Conservation (phyloP, 2,113 vertebrate species). For the Brachyistius frenatus region DNA sequence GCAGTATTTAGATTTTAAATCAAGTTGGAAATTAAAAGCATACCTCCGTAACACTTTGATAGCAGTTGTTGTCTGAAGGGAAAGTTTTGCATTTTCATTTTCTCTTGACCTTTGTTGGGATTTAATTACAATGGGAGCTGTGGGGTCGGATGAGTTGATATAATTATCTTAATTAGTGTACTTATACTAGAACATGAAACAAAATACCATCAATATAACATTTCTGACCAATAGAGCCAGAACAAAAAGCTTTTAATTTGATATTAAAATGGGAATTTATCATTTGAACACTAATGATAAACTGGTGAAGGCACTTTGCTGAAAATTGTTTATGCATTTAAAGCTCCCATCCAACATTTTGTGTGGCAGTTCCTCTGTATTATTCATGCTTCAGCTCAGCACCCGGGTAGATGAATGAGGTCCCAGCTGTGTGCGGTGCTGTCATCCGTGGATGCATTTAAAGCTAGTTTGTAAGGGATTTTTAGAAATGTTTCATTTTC, state of each 20-base stretch:
- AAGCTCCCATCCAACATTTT: not conserved
- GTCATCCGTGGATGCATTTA: not conserved
- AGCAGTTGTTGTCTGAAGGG: not conserved
- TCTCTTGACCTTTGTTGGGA: not conserved
- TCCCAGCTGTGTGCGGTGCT: not conserved
- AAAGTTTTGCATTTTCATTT: not conserved
- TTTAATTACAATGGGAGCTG: not conserved
- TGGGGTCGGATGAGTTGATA: not conserved
- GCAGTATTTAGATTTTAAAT: slow-evolving; percentile 1
- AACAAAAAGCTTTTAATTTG: not conserved
- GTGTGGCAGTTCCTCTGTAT: not conserved
- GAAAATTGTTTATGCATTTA: not conserved
- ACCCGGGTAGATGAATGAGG: not conserved
- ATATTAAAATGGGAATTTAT: not conserved
- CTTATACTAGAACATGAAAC: not conserved
- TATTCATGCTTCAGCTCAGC: slow-evolving; percentile 2
- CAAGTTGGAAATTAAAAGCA: not conserved
- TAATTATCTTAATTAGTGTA: not conserved
- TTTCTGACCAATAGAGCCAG: not conserved
- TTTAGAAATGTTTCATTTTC: not conserved
- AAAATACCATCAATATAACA: not conserved
- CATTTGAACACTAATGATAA: not conserved
- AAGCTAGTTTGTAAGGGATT: not conserved
- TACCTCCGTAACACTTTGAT: not conserved
- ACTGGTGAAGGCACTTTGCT: not conserved